A percentile compares a stretch with the other conserved stretches of the same genome.
These are phyloP conservation scores for Stomorhina lunata DNA, from an alignment of 2,888 invertebrate genomes.

Conservation along the genomic window DNA sequence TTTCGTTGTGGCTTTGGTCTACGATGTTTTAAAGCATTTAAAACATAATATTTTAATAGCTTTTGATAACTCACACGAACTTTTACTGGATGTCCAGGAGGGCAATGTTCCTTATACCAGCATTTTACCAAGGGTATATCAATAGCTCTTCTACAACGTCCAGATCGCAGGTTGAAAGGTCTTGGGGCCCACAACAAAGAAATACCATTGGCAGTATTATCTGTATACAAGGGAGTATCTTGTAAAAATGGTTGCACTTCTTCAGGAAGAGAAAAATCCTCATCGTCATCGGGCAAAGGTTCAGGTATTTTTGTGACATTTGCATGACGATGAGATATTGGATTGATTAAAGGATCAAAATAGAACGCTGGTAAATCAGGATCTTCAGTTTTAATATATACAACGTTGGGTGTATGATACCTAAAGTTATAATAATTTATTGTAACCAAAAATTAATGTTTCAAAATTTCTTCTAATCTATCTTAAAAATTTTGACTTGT, in stretches of 20 bases:
- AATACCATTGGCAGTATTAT: conserved; percentile 99
- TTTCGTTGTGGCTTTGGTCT: conserved; percentile 99
- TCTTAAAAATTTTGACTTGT: not conserved
- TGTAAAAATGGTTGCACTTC: conserved; percentile 95
- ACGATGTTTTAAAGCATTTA: conserved; percentile 98
- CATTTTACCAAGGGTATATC: conserved; percentile 98
- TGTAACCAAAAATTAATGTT: not conserved
- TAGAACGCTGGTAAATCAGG: conserved; percentile 99
- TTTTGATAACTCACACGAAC: conserved; percentile 99
- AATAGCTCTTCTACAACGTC: conserved; percentile 94
- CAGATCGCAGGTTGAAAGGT: conserved; percentile 98
- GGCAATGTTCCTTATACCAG: conserved; percentile 97
- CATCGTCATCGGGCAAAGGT: conserved; percentile 94
- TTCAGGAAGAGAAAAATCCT: conserved; percentile 95
- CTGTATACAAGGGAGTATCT: conserved; percentile 97
- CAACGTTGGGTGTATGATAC: conserved; percentile 99
- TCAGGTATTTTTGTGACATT: conserved; percentile 87
- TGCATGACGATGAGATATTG: conserved; percentile 96
- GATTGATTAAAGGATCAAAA: conserved; percentile 99
- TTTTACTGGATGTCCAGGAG: conserved; percentile 98
- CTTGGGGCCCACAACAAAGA: conserved; percentile 98
- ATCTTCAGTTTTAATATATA: conserved; percentile 99
- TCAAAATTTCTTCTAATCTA: no score
- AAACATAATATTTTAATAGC: conserved; percentile 97
- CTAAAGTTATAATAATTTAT: conserved; percentile 80